phyloP scores from a whole-genome alignment of 2,113 vertebrate species.

The Rousettus leschenaultii region DNA sequence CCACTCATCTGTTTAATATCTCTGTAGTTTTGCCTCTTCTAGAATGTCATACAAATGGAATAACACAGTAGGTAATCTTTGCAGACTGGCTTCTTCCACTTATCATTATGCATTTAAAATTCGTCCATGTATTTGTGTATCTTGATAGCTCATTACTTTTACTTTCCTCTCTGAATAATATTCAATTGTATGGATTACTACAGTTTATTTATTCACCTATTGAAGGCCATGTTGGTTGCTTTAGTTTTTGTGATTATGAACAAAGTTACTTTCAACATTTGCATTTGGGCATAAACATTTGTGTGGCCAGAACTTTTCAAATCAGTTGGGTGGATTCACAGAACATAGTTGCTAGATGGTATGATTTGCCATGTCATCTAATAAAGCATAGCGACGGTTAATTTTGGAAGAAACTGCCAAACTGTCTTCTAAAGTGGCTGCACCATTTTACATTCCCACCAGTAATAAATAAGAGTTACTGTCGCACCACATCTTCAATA shows the following conservation, averaged over 20 bases:
- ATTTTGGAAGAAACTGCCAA: no score
- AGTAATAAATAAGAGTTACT: background rate
- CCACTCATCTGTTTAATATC: background rate
- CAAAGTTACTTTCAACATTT: background rate
- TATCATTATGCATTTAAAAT: background rate
- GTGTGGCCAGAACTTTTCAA: background rate
- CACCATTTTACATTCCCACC: background rate
- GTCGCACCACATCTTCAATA: background rate
- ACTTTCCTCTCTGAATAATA: background rate
- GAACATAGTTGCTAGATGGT: background rate
- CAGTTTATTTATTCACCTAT: background rate
- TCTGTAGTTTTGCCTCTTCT: background rate
- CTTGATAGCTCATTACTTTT: background rate
- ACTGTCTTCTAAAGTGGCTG: no score
- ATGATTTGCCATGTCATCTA: background rate
- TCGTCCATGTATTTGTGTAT: background rate
- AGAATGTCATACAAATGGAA: background rate
- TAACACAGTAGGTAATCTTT: background rate
- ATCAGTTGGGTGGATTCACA: background rate
- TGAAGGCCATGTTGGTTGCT: background rate
- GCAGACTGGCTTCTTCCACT: background rate
- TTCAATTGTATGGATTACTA: background rate
- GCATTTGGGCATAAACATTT: background rate
- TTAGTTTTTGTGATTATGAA: background rate
- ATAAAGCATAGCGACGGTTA: background rate